Evolutionary conservation across 2,888 invertebrate species (phyloP).

Genomic region (Hylaea fasciaria): DNA sequence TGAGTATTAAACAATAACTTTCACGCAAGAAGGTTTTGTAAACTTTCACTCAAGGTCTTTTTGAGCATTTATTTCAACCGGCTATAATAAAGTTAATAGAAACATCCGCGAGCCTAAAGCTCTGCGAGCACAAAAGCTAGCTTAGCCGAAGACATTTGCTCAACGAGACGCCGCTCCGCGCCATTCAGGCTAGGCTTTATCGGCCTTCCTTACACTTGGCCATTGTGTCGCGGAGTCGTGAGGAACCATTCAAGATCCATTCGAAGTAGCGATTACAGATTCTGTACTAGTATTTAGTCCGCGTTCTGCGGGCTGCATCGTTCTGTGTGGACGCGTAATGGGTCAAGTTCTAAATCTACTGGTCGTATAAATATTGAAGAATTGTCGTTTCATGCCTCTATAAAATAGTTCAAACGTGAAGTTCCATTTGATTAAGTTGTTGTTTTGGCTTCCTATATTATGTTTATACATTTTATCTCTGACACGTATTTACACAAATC

Average conservation of each 20-base stretch:
- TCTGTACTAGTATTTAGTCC: background rate
- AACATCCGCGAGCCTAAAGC: conserved; percentile 6
- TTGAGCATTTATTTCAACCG: background rate
- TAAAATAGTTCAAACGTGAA: no score
- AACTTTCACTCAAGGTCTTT: background rate
- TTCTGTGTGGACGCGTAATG: no score
- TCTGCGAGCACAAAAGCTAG: conserved; percentile 14
- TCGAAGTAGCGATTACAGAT: background rate
- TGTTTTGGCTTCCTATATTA: no score
- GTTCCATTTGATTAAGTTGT: no score
- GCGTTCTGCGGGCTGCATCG: no score
- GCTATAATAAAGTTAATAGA: conserved; percentile 24
- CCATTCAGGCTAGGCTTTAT: conserved; percentile 22
- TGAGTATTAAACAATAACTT: no score
- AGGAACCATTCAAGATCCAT: conserved; percentile 8
- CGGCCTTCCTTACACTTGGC: conserved; percentile 20
- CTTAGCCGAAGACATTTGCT: conserved; percentile 24
- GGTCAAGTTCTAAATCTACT: no score
- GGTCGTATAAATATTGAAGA: no score
- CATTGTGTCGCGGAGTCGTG: conserved; percentile 18
- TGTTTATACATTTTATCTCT: no score
- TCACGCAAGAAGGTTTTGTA: background rate
- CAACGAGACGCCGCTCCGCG: conserved; percentile 11
- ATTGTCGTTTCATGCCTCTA: no score
- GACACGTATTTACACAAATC: no score